These are phyloP conservation scores for Oophaga pumilio DNA, from an alignment of 2,113 vertebrate genomes.

Conservation along the genomic window DNA sequence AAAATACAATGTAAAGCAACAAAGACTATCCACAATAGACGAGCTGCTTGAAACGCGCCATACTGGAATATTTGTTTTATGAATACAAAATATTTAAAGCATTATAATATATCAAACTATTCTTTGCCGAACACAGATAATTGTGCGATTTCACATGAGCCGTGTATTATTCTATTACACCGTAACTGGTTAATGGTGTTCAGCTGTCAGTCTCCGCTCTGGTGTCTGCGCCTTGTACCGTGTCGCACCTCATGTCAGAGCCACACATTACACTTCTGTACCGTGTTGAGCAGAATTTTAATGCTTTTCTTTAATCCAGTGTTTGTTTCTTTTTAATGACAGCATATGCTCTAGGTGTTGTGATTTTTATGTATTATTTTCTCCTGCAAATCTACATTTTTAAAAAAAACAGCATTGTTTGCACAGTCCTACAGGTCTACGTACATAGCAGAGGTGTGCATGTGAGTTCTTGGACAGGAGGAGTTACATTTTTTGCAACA, in stretches of 20 bases:
- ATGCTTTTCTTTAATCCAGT: background rate
- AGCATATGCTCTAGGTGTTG: no score
- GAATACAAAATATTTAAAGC: conserved; percentile 17
- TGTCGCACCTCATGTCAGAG: background rate
- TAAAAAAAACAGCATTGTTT: no score
- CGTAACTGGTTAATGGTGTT: conserved; percentile 16
- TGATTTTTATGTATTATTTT: no score
- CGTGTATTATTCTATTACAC: background rate
- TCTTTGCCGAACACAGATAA: background rate
- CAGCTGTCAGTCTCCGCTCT: background rate
- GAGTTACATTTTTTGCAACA: no score
- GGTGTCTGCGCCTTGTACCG: background rate
- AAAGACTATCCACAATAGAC: conserved; percentile 33
- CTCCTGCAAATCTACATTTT: no score
- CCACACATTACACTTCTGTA: background rate
- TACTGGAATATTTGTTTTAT: conserved; percentile 9
- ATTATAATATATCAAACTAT: background rate
- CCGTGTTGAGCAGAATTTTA: background rate
- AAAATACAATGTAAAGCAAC: conserved; percentile 38
- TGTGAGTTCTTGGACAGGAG: no score
- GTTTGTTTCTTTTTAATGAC: no score
- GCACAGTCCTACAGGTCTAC: no score
- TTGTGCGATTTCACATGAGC: background rate
- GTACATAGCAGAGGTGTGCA: no score
- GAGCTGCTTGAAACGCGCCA: conserved; percentile 15